Conservation (phyloP, 2,888 invertebrate species). For the Hydrotaea diabolus region DNA sequence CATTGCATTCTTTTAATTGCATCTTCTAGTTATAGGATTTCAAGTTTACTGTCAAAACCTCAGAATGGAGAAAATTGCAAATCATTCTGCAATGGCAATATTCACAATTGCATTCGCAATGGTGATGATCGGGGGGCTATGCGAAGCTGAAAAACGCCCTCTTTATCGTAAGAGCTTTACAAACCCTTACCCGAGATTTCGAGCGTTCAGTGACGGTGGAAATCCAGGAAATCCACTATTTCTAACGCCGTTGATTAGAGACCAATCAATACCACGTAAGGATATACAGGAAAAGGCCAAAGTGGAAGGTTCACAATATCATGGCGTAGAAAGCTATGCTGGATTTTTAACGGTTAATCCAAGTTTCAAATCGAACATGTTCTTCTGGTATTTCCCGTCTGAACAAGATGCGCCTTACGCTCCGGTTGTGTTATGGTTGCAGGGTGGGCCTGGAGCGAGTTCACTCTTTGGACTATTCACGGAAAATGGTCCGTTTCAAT, state of each 20-base stretch:
- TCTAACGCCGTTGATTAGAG: slow-evolving; percentile 76
- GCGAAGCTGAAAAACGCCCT: slow-evolving; percentile 27
- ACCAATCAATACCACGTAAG: slow-evolving; percentile 78
- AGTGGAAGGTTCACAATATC: slow-evolving; percentile 76
- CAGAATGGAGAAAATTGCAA: slow-evolving; percentile 71
- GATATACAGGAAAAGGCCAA: slow-evolving; percentile 79
- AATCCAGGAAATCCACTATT: slow-evolving; percentile 81
- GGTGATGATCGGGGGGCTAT: neutral
- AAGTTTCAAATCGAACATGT: slow-evolving; percentile 89
- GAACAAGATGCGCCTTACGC: slow-evolving; percentile 82
- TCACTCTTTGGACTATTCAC: slow-evolving; percentile 90
- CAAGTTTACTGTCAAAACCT: too few relatives aligned
- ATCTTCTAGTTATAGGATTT: too few relatives aligned
- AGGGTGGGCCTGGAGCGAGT: slow-evolving; percentile 92
- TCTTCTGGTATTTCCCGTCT: slow-evolving; percentile 96
- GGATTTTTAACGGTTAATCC: slow-evolving; percentile 91
- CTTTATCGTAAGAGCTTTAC: slow-evolving; percentile 75
- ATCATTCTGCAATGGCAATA: slow-evolving; percentile 64
- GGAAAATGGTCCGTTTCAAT: slow-evolving; percentile 90
- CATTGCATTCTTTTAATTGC: too few relatives aligned
- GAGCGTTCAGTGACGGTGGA: slow-evolving; percentile 73
- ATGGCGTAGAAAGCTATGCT: slow-evolving; percentile 82
- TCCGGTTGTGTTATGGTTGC: slow-evolving; percentile 91
- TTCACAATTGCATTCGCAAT: slow-evolving; percentile 19
- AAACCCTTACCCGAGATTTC: slow-evolving; percentile 79